Percentiles rank a stretch among this genome's conserved stretches.
These are phyloP conservation scores for Pachypanchax playfairii DNA, from an alignment of 2,113 vertebrate genomes.

Conservation along the genomic window DNA sequence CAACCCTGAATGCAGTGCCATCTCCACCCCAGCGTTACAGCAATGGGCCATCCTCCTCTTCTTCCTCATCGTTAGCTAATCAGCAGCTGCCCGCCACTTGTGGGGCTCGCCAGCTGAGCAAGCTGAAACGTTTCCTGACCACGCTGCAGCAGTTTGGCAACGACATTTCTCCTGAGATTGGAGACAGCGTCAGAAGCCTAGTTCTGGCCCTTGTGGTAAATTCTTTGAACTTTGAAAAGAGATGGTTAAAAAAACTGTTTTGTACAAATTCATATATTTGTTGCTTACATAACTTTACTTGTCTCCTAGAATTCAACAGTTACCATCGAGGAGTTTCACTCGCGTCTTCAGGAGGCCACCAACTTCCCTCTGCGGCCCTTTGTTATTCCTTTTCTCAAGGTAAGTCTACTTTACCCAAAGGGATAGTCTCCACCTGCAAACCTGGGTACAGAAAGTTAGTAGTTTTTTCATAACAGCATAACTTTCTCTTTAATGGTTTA, in stretches of 20 bases:
- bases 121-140: conserved; percentile 97
- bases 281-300: background rate
- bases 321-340: conserved; percentile 98
- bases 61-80: conserved; percentile 94
- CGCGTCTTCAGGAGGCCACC: conserved; percentile 96
- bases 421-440: background rate
- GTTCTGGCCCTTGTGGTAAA: conserved; percentile 95
- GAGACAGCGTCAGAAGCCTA: conserved; percentile 94
- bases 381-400: conserved; percentile 98
- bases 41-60: conserved; percentile 95
- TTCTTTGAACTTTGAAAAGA: background rate
- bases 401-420: conserved; percentile 75
- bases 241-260: background rate
- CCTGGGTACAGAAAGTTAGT: background rate
- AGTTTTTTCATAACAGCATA: conserved; percentile 42
- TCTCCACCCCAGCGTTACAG: conserved; percentile 96
- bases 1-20: conserved; percentile 92
- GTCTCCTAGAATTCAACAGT: conserved; percentile 91
- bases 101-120: conserved; percentile 97
- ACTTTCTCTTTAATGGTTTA: conserved; percentile 23
- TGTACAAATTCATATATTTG: background rate
- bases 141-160: conserved; percentile 99
- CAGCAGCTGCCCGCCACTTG: conserved; percentile 98
- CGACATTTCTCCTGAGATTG: conserved; percentile 98
- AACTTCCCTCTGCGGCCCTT: conserved; percentile 97